Percentiles rank a stretch among this genome's conserved stretches.
Conservation (phyloP, 1,140 invertebrate species). For the Platyscapa corneri region DNA sequence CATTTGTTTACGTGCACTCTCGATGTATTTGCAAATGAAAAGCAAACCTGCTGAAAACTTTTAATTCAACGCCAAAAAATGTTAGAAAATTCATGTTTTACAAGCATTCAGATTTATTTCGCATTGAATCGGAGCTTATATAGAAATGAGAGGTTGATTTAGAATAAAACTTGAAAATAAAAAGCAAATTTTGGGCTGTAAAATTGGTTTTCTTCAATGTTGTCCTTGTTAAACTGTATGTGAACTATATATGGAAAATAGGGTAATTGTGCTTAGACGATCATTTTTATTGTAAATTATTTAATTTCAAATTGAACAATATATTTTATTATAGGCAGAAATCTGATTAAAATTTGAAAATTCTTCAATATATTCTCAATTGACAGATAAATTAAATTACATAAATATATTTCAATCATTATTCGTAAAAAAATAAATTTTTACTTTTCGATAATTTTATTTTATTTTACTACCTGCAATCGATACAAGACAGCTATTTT, state of each 20-base stretch:
- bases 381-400: no score
- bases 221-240: slow-evolving; percentile 27
- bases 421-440: no score
- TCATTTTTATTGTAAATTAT: background rate
- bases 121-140: background rate
- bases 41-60: slow-evolving; percentile 9
- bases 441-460: no score
- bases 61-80: background rate
- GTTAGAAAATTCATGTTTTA: background rate
- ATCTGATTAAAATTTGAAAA: no score
- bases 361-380: no score
- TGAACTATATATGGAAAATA: background rate
- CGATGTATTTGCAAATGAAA: slow-evolving; percentile 22
- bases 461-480: no score
- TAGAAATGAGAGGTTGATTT: background rate
- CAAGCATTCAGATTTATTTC: background rate
- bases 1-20: background rate
- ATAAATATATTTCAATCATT: no score
- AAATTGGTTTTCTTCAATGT: slow-evolving; percentile 35
- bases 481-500: no score
- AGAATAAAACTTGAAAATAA: no score
- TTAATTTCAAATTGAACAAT: no score
- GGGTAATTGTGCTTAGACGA: background rate
- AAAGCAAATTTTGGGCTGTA: slow-evolving; percentile 38
- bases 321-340: no score